Evolutionary conservation across 2,113 vertebrate species (phyloP).

Genomic region (Salminus brasiliensis): DNA sequence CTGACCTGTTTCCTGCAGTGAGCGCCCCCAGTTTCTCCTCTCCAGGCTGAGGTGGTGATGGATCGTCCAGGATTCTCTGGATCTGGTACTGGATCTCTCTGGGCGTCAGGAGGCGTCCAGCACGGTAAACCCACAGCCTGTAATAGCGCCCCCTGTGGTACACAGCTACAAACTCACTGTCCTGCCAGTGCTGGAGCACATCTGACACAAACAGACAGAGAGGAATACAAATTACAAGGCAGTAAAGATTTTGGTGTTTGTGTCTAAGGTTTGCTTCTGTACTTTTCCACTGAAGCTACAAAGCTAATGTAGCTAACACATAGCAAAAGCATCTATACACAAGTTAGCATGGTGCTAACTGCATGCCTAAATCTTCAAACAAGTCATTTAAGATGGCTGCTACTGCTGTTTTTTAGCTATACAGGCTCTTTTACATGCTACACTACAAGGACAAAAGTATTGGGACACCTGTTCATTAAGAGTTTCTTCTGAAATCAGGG

Average conservation of each 20-base stretch:
- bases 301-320: too few species aligned
- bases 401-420: too few species aligned
- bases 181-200: constrained; percentile 78
- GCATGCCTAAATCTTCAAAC: too few species aligned
- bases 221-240: neutral
- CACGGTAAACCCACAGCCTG: constrained; percentile 78
- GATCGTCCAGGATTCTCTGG: constrained; percentile 83
- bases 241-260: too few species aligned
- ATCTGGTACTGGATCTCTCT: constrained; percentile 85
- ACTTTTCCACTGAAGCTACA: neutral
- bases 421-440: too few species aligned
- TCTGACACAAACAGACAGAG: constrained; percentile 66
- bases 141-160: constrained; percentile 85
- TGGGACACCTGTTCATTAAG: too few species aligned
- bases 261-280: neutral
- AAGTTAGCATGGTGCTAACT: too few species aligned
- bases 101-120: constrained; percentile 79
- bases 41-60: constrained; percentile 70
- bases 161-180: constrained; percentile 84
- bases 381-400: too few species aligned
- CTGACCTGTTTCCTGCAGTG: constrained; percentile 83
- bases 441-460: too few species aligned
- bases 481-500: too few species aligned
- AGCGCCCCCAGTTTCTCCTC: constrained; percentile 86
- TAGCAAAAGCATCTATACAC: too few species aligned